Conservation (phyloP, 1,140 invertebrate genomes). For the Drosophila neocordata region DNA sequence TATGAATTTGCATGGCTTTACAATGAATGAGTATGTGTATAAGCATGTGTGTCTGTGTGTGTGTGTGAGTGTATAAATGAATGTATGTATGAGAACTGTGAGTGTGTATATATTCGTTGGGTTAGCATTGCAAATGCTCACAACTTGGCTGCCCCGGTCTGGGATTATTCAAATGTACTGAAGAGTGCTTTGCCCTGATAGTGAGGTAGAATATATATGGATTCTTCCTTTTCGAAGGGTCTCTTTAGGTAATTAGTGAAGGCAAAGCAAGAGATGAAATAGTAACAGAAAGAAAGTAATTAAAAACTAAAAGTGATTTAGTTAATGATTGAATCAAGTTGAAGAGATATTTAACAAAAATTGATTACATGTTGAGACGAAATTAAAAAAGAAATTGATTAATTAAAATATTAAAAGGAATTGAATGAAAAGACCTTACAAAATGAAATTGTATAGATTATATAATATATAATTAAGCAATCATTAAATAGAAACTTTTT, state of each 20-base stretch:
- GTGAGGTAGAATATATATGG: neutral
- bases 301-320: neutral
- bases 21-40: slow-evolving; percentile 4
- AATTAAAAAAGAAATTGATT: no score
- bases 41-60: no score
- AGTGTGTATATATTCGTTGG: neutral
- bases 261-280: neutral
- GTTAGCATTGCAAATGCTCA: slow-evolving; percentile 53
- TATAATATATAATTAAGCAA: no score
- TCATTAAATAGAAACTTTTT: no score
- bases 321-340: neutral
- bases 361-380: neutral
- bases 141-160: slow-evolving; percentile 29
- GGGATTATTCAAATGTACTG: slow-evolving; percentile 55
- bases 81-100: slow-evolving; percentile 3
- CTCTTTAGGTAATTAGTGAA: neutral
- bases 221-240: neutral
- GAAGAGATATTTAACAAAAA: neutral
- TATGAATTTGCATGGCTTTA: slow-evolving; percentile 52
- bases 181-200: slow-evolving; percentile 52
- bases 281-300: neutral
- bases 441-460: no score
- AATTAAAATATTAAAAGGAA: no score
- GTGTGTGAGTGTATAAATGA: slow-evolving; percentile 8
- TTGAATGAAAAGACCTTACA: no score